Evolutionary conservation across 2,888 invertebrate genomes (phyloP), one percentile per base, ranked within the genome.

Genomic region (Acholoe squamosa): DNA sequence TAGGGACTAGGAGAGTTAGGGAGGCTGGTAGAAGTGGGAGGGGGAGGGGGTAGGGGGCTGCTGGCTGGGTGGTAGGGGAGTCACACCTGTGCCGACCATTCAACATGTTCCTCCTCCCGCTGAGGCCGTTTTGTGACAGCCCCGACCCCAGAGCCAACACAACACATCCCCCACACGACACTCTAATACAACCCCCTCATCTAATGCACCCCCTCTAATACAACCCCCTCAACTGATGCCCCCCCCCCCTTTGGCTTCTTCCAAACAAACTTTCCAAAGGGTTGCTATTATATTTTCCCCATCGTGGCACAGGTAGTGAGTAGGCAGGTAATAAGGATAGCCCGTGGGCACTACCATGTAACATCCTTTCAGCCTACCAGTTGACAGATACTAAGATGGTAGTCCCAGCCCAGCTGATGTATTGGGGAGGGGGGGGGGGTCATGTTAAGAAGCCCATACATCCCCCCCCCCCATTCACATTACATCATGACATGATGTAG

Each of bases 61-160:
- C n/a, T n/a, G 71, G 12, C 54, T n/a, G 71, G 71, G 28, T 71
- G 25, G 71, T 0, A 7, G 25, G 71, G 14, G n/a, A 71, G 71
- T 28, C 34, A 77, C 77, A 77, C 77, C 77, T 77, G 77, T 77
- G 77, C 77, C 34, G 19, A 33, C 77, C 34, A 77, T 77, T 77
- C 77, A 77, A 28, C 34, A 34, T 77, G 33, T 25, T 77, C 77
- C 33, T 34, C n/a, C 67, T 28, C 67, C 67, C 25, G 33, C 77
- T 19, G 77, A 19, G 31, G 31, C 67, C 77, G 31, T 77, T 77
- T 77, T 77, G 31, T 28, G 31, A 28, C 77, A 28, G 34, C 84
- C 22, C 51, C 19, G 19, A 51, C 84, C 84, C 51, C 51, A 22
- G 43, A 0, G 34, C 84, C 84, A 10, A 51, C 84, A 51, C 84